Evolutionary conservation across 2,888 invertebrate species (phyloP).

Genomic region (Xylota segnis): DNA sequence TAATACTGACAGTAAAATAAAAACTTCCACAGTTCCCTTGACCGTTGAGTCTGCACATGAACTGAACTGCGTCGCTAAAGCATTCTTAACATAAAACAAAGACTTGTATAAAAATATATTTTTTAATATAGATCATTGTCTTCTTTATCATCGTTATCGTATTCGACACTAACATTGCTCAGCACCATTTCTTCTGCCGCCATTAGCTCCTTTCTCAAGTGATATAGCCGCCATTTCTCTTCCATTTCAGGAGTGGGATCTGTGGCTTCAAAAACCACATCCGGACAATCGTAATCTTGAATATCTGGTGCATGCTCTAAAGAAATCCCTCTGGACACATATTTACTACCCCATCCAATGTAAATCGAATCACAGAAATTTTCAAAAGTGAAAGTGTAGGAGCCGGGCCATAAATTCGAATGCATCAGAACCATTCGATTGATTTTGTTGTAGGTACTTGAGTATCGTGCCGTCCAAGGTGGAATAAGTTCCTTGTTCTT

Average conservation of each 20-base stretch:
- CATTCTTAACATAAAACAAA: too few relatives aligned
- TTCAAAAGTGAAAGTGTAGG: slow-evolving; percentile 89
- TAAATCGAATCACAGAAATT: slow-evolving; percentile 89
- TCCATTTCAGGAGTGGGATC: slow-evolving; percentile 94
- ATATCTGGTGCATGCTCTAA: slow-evolving; percentile 89
- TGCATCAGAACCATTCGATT: slow-evolving; percentile 88
- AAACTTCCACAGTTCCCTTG: too few relatives aligned
- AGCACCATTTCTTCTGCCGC: slow-evolving; percentile 85
- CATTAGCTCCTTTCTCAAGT: slow-evolving; percentile 81
- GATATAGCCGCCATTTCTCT: slow-evolving; percentile 88
- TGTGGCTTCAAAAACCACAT: slow-evolving; percentile 89
- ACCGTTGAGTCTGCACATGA: too few relatives aligned
- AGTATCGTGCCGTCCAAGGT: slow-evolving; percentile 89
- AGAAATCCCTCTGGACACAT: slow-evolving; percentile 88
- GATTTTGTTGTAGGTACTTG: slow-evolving; percentile 87
- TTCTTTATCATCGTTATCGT: slow-evolving; percentile 77
- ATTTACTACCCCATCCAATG: slow-evolving; percentile 93
- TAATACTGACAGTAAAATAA: too few relatives aligned
- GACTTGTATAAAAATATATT: slow-evolving; percentile 5
- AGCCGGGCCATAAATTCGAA: slow-evolving; percentile 95
- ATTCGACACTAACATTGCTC: slow-evolving; percentile 82
- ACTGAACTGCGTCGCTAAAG: too few relatives aligned
- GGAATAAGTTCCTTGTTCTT: slow-evolving; percentile 81
- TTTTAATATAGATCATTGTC: neutral
- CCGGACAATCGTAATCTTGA: slow-evolving; percentile 90